These are phyloP conservation scores for Stomorhina lunata DNA, from an alignment of 2,888 invertebrate genomes.

Conservation along the genomic window DNA sequence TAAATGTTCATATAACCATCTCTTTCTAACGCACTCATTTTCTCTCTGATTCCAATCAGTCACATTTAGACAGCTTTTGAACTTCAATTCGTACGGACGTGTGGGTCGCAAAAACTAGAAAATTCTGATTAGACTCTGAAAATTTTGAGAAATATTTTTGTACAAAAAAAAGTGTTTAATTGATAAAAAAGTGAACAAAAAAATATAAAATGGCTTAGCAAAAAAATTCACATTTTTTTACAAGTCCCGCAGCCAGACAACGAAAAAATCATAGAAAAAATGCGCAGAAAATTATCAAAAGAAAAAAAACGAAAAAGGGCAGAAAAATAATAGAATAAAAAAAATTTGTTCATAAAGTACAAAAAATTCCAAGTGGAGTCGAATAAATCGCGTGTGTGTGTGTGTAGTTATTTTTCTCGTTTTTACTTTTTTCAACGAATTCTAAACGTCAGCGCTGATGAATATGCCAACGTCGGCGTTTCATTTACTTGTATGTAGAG, in stretches of 20 bases:
- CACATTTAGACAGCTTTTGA: conserved; percentile 56
- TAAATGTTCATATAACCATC: not conserved
- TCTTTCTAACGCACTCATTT: conserved; percentile 21
- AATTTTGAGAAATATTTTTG: conserved; percentile 10
- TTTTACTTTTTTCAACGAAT: conserved; percentile 35
- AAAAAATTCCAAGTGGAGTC: conserved; percentile 61
- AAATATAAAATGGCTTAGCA: conserved; percentile 7
- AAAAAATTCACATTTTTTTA: conserved; percentile 6
- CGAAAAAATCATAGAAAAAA: conserved; percentile 18
- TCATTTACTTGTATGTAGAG: conserved; percentile 16
- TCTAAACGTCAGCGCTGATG: conserved; percentile 35
- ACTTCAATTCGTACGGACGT: conserved; percentile 57
- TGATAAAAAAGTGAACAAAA: conserved; percentile 13
- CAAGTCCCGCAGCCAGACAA: not conserved
- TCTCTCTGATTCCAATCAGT: conserved; percentile 10
- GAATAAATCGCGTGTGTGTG: conserved; percentile 30
- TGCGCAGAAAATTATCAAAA: conserved; percentile 25
- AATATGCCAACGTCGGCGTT: conserved; percentile 13
- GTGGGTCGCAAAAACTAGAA: conserved; percentile 7
- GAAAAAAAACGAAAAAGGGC: not conserved
- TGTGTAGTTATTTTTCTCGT: conserved; percentile 53
- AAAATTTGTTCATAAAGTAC: not conserved
- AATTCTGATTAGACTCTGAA: conserved; percentile 16
- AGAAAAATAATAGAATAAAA: conserved; percentile 39
- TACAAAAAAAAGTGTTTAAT: conserved; percentile 26